Conservation (phyloP, 2,113 vertebrate genomes). For the Malurus melanocephalus region DNA sequence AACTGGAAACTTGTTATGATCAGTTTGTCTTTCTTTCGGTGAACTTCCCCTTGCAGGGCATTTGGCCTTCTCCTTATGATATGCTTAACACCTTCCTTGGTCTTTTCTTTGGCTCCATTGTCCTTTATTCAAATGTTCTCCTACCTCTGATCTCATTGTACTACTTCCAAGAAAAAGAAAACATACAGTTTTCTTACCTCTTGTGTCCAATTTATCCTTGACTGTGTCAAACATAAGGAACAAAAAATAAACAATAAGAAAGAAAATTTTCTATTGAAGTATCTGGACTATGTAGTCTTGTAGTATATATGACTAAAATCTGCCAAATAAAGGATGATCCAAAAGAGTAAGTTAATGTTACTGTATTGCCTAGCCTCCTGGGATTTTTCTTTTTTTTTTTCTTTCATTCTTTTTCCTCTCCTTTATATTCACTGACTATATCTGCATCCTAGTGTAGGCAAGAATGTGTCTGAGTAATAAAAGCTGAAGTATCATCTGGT, state of each 20-base stretch:
- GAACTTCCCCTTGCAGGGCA: background rate
- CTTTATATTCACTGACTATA: background rate
- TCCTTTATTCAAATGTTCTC: background rate
- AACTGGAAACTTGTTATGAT: background rate
- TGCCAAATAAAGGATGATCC: background rate
- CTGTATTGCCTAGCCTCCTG: background rate
- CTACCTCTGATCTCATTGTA: background rate
- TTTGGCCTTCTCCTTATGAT: background rate
- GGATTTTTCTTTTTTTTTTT: background rate
- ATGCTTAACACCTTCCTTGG: background rate
- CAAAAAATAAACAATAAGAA: background rate
- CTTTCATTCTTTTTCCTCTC: background rate
- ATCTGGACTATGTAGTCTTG: background rate
- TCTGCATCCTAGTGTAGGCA: background rate
- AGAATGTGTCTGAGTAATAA: background rate
- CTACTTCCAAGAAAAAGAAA: slow-evolving; percentile 26
- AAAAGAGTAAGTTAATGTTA: background rate
- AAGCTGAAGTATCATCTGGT: background rate
- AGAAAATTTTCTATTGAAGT: background rate
- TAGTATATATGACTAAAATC: background rate
- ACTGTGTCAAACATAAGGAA: background rate
- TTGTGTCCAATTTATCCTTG: background rate
- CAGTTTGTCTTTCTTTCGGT: background rate
- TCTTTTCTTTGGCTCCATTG: background rate
- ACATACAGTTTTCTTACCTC: background rate